Base-by-base conservation (phyloP, 2,888 invertebrate genomes). In the Brachypterus glaber region DNA sequence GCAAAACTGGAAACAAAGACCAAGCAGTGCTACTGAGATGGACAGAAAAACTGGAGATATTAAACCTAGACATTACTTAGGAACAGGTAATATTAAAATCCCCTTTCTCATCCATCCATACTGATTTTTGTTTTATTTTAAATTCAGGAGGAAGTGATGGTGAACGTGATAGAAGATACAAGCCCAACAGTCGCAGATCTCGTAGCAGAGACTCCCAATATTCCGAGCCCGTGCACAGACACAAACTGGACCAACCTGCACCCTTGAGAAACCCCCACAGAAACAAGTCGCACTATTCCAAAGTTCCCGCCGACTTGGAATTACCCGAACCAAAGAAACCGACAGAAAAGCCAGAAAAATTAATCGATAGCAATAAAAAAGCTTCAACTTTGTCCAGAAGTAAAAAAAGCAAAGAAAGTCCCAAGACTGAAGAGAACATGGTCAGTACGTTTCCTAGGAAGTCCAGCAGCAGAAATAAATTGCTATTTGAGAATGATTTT, bases 401-500 rank as follows among this genome's bases (percentile, higher is more conserved):
- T 3, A 62, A 63, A 40, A 59, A 59, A 47, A 46, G 53, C 27
- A 60, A 65, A 51, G 62, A 60, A 9, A 55, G 51, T 37, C 54
- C 56, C 1, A 57, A 60, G 43, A 45, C 47, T 31, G 62, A 61
- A 34, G 60, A 59, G 44, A 51, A 48, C 17, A 35, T 43, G 15
- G 47, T 50, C 11, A 52, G 52, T 35, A 59, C 60, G 13, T 60
- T 60, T 46, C 59, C 62, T 2, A 52, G 62, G 29, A 63, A 63
- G 67, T n/a, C 68, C 57, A 17, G 68, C 63, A 32, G 37, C 16
- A 43, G 71, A 66, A 54, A 70, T 62, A 47, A 74, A 66, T 65
- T 67, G 21, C 66, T 74, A 50, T 48, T 48, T 33, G 82, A 82
- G 55, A 82, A 83, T 58, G 82, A 82, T 59, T 83, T 83, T 50